phyloP scores from a whole-genome alignment of 2,797 vertebrate genomes.

The Antennarius maculatus region DNA sequence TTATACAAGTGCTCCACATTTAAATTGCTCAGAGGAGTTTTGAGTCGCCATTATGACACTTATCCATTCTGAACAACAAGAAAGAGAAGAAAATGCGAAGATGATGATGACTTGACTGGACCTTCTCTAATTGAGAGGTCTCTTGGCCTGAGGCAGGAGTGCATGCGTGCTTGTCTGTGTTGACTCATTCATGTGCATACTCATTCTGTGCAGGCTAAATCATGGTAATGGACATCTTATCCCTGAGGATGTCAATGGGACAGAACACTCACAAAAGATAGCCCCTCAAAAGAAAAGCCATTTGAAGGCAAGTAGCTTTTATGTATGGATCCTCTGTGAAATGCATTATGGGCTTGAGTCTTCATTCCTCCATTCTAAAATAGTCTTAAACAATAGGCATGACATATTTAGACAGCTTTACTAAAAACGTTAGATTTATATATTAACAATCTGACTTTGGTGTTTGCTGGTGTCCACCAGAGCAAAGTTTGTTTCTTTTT shows the following conservation, averaged over 20 bases:
- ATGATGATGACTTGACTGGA: conserved; percentile 68
- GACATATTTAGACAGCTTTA: conserved; percentile 22
- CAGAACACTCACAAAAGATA: conserved; percentile 58
- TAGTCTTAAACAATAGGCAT: conserved; percentile 29
- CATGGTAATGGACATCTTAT: conserved; percentile 64
- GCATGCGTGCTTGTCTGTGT: conserved; percentile 11
- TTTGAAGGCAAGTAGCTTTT: conserved; percentile 57
- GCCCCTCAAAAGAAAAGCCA: conserved; percentile 56
- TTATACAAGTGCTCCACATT: conserved; percentile 67
- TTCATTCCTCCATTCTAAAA: conserved; percentile 43
- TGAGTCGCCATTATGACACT: conserved; percentile 57
- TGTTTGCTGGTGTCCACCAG: neutral
- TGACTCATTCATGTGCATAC: conserved; percentile 20
- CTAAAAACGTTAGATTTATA: conserved; percentile 4
- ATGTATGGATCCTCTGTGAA: conserved; percentile 36
- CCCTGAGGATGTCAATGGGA: conserved; percentile 49
- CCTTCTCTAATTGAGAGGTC: conserved; percentile 71
- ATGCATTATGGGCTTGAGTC: conserved; percentile 45
- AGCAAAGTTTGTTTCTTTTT: conserved; percentile 21
- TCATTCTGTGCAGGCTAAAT: conserved; percentile 49
- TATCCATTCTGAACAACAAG: conserved; percentile 36
- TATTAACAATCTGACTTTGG: conserved; percentile 12
- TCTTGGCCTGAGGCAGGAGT: conserved; percentile 47
- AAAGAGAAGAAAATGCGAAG: conserved; percentile 26
- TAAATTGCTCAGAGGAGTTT: conserved; percentile 48